Evolutionary conservation across 2,113 vertebrate species (phyloP), one percentile per base, ranked within the genome.

Genomic region (Cinclus mexicanus): DNA sequence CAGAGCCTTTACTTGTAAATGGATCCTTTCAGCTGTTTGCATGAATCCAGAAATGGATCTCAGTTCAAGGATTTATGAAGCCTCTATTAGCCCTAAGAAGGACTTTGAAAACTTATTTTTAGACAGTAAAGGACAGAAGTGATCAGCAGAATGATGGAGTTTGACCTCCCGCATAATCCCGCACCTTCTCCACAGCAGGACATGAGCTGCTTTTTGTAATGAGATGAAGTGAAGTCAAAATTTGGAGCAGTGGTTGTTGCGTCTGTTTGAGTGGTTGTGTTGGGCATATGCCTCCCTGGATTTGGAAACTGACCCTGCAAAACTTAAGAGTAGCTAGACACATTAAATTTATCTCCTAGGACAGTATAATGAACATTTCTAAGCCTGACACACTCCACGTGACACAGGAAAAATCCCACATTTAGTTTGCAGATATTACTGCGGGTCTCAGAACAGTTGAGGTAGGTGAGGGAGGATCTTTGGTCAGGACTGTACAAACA

Each of bases 181-280:
- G 72, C 76, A 89, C 52, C 91, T 94, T 72, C 76, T 93, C 93
- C 94, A 90, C 94, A 90, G 95, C 86, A 92, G 89, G 89, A 81
- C 83, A 83, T 55, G 89, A 96, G 68, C 89, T 93, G 80, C 91
- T 93, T 92, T 94, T 92, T 91, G 89, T 94, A 97, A 97, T 92
- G 94, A 97, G 91, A 92, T 92, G 93, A 96, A 97, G 68, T 9
- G 39, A 94, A 93, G 95, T 86, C 93, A 97, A 92, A 92, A 92
- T 86, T 89, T 67, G 64, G 69, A 94, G 74, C 64, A 52, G 69
- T 67, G 83, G 60, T 86, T 89, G 55, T 82, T 93, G 79, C 0
- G 0, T 77, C 79, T 90, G 24, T 91, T 80, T 78, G 89, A 83
- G 24, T 50, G 1, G 7, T 71, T 0, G 9, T 88, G 35, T 91